A percentile compares a stretch with the other conserved stretches of the same genome.
These are phyloP conservation scores for Papilio demoleus DNA, from an alignment of 2,888 invertebrate genomes.

Conservation along the genomic window DNA sequence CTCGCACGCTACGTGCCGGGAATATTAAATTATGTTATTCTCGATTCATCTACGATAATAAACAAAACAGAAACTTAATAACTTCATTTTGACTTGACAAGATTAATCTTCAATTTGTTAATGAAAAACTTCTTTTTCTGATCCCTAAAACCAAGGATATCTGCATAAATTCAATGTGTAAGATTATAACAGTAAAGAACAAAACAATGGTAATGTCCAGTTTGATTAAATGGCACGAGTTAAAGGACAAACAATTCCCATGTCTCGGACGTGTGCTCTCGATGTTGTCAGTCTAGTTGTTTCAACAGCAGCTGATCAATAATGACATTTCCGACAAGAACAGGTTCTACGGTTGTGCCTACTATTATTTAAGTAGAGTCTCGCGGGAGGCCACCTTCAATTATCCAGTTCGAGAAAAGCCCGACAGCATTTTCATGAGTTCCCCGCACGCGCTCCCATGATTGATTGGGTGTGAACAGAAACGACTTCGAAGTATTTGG, in stretches of 20 bases:
- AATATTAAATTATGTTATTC: constrained; percentile 37
- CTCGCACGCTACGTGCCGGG: constrained; percentile 55
- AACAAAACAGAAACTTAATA: neutral
- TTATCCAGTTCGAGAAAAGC: constrained; percentile 64
- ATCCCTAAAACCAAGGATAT: neutral
- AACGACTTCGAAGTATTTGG: constrained; percentile 77
- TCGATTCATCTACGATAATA: neutral
- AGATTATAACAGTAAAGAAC: constrained; percentile 48
- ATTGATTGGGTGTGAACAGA: constrained; percentile 72
- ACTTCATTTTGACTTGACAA: too few relatives aligned
- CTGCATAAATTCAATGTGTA: too few relatives aligned
- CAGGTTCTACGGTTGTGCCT: constrained; percentile 58
- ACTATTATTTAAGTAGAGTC: constrained; percentile 49
- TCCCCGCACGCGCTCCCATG: constrained; percentile 66
- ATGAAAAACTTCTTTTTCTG: neutral
- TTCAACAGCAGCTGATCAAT: constrained; percentile 26
- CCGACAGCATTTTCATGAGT: constrained; percentile 64
- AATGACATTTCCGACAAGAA: constrained; percentile 58
- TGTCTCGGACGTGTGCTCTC: constrained; percentile 20
- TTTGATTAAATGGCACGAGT: constrained; percentile 38
- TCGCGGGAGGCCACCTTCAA: constrained; percentile 59
- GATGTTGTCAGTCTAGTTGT: constrained; percentile 33
- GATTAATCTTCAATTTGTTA: neutral
- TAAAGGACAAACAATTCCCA: constrained; percentile 44
- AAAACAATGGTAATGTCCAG: constrained; percentile 49